Percentiles rank a stretch among this genome's conserved stretches.
Evolutionary conservation across 2,797 vertebrate genomes (phyloP).

Genomic region (Liasis olivaceus): DNA sequence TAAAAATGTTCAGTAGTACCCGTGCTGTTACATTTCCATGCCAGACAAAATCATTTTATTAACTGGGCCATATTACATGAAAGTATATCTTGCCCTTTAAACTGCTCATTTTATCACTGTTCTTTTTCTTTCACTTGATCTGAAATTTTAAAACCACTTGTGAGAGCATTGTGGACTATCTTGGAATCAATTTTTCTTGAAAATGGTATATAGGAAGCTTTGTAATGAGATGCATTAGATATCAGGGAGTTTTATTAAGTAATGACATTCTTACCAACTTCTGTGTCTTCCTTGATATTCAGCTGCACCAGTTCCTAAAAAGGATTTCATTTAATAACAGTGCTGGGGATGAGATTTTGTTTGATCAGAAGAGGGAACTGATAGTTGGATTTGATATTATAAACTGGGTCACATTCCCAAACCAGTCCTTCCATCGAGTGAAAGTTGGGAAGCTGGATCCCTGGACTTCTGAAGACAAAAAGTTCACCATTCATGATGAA

Average conservation of each 20-base stretch:
- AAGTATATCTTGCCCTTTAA: no score
- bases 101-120: no score
- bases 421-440: not conserved
- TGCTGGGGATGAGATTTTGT: not conserved
- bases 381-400: not conserved
- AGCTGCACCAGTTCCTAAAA: not conserved
- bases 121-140: not conserved
- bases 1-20: no score
- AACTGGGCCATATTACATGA: no score
- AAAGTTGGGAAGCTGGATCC: not conserved
- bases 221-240: not conserved
- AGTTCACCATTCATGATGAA: not conserved
- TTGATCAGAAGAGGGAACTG: not conserved
- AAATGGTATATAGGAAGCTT: not conserved
- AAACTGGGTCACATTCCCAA: slow-evolving; percentile 16
- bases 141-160: not conserved
- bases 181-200: not conserved
- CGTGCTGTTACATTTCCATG: no score
- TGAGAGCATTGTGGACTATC: not conserved
- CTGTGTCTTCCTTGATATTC: not conserved
- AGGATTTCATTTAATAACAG: slow-evolving; percentile 2
- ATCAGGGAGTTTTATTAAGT: not conserved
- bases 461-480: not conserved
- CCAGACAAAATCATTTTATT: no score
- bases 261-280: not conserved